A percentile compares a stretch with the other conserved stretches of the same genome.
These are phyloP conservation scores for Lophura nycthemera DNA, from an alignment of 2,113 vertebrate species.

Conservation along the genomic window DNA sequence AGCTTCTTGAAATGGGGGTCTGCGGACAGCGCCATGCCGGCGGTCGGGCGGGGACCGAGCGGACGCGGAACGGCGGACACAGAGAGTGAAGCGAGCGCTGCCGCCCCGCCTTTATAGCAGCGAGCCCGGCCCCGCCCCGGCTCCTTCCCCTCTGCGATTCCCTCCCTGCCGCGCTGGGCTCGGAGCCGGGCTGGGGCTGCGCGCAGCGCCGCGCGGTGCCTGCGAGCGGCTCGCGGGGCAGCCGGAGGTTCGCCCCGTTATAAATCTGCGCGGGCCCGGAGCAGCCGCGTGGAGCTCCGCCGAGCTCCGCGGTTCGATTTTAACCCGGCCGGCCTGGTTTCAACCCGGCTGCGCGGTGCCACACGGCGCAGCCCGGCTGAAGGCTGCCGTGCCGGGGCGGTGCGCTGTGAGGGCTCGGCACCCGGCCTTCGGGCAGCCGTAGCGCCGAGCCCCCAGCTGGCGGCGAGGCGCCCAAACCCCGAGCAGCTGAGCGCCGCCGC, in stretches of 20 bases:
- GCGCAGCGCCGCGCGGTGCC: background rate
- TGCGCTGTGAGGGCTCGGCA: accelerated
- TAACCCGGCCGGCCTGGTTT: background rate
- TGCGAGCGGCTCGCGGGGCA: background rate
- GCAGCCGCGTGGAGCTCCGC: background rate
- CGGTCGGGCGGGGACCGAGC: background rate
- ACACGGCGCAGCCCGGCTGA: background rate
- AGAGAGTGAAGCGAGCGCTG: accelerated
- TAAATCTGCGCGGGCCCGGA: too few relatives aligned
- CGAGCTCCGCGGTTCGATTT: too few relatives aligned
- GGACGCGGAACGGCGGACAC: accelerated
- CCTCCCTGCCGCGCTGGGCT: too few relatives aligned
- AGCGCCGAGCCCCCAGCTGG: background rate
- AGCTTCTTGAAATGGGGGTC: conserved; percentile 88
- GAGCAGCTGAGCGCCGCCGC: background rate
- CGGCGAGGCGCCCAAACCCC: accelerated
- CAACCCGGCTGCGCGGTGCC: too few relatives aligned
- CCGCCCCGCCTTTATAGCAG: background rate
- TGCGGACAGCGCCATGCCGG: conserved; percentile 83
- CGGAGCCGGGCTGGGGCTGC: too few relatives aligned
- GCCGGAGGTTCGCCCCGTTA: background rate
- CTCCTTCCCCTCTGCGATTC: background rate
- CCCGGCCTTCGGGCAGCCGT: accelerated
- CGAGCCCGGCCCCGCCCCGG: background rate
- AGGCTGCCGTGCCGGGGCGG: too few relatives aligned